These are phyloP conservation scores for Masnerella sp. DNA, from an alignment of 2,888 invertebrate genomes.

Conservation along the genomic window DNA sequence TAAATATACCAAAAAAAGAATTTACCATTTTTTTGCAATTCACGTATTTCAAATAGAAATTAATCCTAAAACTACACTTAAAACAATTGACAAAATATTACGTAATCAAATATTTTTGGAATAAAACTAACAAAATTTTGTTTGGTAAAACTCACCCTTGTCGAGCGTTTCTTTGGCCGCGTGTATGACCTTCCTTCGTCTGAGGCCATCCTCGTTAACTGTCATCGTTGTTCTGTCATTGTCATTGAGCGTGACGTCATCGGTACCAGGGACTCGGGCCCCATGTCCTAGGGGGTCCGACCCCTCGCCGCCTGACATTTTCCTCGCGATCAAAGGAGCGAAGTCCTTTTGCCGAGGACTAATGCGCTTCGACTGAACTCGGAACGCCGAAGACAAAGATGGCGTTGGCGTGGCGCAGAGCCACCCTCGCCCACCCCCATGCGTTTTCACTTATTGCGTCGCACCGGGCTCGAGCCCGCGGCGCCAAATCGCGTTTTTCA, in stretches of 20 bases:
- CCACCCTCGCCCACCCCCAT: conserved; percentile 54
- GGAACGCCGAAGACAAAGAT: conserved; percentile 58
- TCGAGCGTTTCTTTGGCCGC: conserved; percentile 81
- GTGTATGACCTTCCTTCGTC: conserved; percentile 80
- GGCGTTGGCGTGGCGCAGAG: conserved; percentile 62
- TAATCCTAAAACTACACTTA: no score
- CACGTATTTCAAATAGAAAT: no score
- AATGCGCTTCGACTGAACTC: conserved; percentile 73
- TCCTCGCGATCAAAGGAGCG: conserved; percentile 69
- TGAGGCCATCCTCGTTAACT: conserved; percentile 73
- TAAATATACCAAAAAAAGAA: no score
- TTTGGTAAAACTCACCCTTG: conserved; percentile 78
- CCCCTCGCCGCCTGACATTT: conserved; percentile 77
- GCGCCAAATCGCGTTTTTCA: no score
- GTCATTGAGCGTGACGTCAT: conserved; percentile 65
- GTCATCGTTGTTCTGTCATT: conserved; percentile 65
- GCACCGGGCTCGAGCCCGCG: conserved; percentile 5
- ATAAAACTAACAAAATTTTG: no score
- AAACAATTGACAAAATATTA: neutral
- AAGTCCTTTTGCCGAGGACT: conserved; percentile 73
- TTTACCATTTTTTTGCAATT: no score
- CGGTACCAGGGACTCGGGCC: conserved; percentile 43
- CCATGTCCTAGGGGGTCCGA: conserved; percentile 62
- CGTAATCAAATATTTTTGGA: no score
- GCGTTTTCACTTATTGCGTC: conserved; percentile 55